These are phyloP conservation scores for Acanthornis magna DNA, from an alignment of 2,797 vertebrate genomes.

Conservation along the genomic window DNA sequence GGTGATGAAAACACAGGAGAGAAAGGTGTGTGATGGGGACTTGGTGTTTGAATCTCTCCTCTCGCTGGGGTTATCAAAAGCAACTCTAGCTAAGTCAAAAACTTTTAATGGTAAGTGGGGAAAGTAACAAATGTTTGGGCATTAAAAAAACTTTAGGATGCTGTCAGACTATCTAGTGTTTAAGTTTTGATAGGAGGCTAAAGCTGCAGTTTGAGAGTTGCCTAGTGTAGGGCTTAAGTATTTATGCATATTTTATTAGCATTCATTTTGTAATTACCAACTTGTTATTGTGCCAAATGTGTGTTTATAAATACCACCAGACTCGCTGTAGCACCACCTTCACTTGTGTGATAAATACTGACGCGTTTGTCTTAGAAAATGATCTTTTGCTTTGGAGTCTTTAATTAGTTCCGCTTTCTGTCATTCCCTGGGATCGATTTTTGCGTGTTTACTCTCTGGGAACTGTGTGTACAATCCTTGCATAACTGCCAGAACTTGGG, in stretches of 20 bases:
- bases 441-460: neutral
- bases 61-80: neutral
- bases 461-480: neutral
- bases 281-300: neutral
- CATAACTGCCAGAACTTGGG: neutral
- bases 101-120: neutral
- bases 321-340: neutral
- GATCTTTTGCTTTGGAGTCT: neutral
- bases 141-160: neutral
- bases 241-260: constrained; percentile 16
- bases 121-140: neutral
- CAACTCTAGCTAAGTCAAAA: neutral
- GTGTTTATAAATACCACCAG: constrained; percentile 12
- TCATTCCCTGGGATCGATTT: constrained; percentile 8
- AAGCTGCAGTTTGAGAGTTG: neutral
- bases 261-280: neutral
- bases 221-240: constrained; percentile 10
- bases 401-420: constrained; percentile 51
- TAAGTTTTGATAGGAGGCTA: neutral
- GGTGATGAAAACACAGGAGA: fast-evolving
- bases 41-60: neutral
- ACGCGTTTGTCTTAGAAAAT: neutral
- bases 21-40: neutral
- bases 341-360: neutral
- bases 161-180: neutral